phyloP scores from a whole-genome alignment of 1,140 invertebrate species.

The Drosophila elegans region DNA sequence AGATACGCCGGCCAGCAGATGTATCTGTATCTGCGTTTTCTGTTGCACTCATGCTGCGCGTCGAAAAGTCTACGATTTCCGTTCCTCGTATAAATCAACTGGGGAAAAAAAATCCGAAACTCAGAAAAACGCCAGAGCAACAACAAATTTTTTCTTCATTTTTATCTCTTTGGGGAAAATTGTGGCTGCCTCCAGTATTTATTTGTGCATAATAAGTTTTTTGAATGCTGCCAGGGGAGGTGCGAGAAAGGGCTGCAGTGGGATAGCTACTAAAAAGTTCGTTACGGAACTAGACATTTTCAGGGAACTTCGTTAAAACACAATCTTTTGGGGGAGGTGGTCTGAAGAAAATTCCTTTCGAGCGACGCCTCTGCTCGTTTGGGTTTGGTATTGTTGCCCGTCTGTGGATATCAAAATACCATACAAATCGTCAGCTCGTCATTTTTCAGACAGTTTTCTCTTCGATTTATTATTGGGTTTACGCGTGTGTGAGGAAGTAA shows the following conservation, averaged over 20 bases:
- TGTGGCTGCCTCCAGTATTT: slow-evolving; percentile 57
- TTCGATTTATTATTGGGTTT: slow-evolving; percentile 62
- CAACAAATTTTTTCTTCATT: slow-evolving; percentile 72
- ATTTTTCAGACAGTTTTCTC: slow-evolving; percentile 78
- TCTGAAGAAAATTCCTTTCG: background rate
- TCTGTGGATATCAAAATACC: slow-evolving; percentile 81
- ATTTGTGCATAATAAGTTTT: slow-evolving; percentile 83
- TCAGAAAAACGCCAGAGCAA: slow-evolving; percentile 28
- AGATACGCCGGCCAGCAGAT: slow-evolving; percentile 43
- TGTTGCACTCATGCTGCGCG: slow-evolving; percentile 82
- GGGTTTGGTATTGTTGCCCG: slow-evolving; percentile 32
- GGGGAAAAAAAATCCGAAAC: slow-evolving; percentile 13
- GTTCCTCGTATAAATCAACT: slow-evolving; percentile 79
- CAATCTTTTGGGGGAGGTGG: background rate
- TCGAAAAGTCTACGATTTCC: slow-evolving; percentile 83
- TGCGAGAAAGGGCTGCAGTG: slow-evolving; percentile 6
- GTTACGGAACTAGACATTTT: background rate
- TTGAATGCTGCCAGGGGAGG: slow-evolving; percentile 27
- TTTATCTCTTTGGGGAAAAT: slow-evolving; percentile 60
- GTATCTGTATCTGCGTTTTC: slow-evolving; percentile 43
- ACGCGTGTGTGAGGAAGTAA: slow-evolving; percentile 38
- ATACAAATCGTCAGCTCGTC: slow-evolving; percentile 81
- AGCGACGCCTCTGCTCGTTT: slow-evolving; percentile 34
- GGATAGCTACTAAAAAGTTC: background rate
- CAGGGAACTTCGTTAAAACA: background rate